phyloP scores from a whole-genome alignment of 2,888 invertebrate species.

The Drosophila meridionalis region DNA sequence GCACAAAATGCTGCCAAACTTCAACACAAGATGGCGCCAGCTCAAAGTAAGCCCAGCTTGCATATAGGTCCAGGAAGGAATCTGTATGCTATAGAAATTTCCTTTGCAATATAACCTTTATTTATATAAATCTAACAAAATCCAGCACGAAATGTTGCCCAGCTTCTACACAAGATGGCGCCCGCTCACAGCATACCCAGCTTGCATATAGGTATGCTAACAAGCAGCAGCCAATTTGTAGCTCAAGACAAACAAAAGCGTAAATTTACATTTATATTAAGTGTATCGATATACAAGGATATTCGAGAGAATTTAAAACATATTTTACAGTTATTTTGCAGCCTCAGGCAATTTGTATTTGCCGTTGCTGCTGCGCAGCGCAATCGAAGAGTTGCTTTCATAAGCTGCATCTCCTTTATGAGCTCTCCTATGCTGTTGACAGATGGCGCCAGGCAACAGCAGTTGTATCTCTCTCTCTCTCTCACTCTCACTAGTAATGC shows the following conservation, averaged over 20 bases:
- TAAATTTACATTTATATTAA: conserved; percentile 15
- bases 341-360: conserved; percentile 3
- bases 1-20: no score
- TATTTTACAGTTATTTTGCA: conserved; percentile 5
- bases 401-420: background rate
- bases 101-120: background rate
- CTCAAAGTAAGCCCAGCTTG: no score
- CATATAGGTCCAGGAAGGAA: background rate
- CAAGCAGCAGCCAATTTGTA: conserved; percentile 1
- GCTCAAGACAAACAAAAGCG: conserved; percentile 2
- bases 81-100: conserved; percentile 3
- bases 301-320: background rate
- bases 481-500: background rate
- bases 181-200: background rate
- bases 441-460: conserved; percentile 23
- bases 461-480: background rate
- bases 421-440: background rate
- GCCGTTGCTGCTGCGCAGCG: background rate
- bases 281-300: background rate
- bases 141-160: conserved; percentile 31
- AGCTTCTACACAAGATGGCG: conserved; percentile 20
- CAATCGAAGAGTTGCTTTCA: conserved; percentile 13
- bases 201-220: background rate
- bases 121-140: conserved; percentile 16
- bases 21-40: no score